A percentile compares a stretch with the other conserved stretches of the same genome.
These are phyloP conservation scores for Chaetophractus vellerosus DNA, from an alignment of 2,797 vertebrate species.

Conservation along the genomic window DNA sequence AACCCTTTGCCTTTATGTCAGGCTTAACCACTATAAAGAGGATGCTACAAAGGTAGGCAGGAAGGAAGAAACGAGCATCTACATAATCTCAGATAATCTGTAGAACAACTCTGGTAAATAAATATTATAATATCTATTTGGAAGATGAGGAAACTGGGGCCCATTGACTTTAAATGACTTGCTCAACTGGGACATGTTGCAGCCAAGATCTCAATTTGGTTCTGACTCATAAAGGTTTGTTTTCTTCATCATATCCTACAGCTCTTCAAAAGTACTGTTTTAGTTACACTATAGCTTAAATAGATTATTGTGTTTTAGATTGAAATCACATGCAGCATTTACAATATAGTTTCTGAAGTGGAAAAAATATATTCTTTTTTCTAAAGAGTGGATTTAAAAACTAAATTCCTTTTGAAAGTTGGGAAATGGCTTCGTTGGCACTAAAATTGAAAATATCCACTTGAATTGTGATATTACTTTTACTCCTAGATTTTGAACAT, in stretches of 20 bases:
- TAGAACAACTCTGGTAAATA: neutral
- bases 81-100: slow-evolving; percentile 7
- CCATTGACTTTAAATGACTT: neutral
- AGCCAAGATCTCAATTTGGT: neutral
- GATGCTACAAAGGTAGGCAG: neutral
- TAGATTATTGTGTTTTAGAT: neutral
- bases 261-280: neutral
- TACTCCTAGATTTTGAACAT: neutral
- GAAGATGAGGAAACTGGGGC: neutral
- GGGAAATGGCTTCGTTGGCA: neutral
- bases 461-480: slow-evolving; percentile 26
- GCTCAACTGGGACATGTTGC: neutral
- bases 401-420: slow-evolving; percentile 49
- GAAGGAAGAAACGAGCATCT: neutral
- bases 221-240: neutral
- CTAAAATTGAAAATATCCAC: neutral
- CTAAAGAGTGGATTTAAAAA: no score
- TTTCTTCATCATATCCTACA: neutral
- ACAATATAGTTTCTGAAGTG: neutral
- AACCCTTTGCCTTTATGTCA: neutral
- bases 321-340: neutral
- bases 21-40: neutral
- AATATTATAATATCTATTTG: neutral
- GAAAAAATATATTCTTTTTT: neutral
- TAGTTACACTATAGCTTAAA: neutral